Base-by-base conservation (phyloP, 2,113 vertebrate genomes). In the Grantiella picta region DNA sequence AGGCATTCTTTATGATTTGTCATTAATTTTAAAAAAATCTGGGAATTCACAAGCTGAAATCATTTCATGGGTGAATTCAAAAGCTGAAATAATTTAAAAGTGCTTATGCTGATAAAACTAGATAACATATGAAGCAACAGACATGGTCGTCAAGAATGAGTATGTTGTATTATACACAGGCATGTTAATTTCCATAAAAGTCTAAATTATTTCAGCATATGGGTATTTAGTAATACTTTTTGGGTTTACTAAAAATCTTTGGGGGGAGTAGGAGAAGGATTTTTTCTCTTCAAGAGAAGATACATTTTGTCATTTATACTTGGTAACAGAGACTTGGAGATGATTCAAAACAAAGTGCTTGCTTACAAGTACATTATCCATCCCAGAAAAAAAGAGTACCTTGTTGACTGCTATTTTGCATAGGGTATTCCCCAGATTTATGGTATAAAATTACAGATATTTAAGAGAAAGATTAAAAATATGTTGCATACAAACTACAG, bases 251-350 rank as follows among this genome's bases (percentile, higher is more conserved):
- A 44, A 61, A 17, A 59, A 31, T 49, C 3, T 79, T 65, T 18
- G 10, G 2, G 3, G 4, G 3, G 7, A 75, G 8, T 1, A 0
- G 9, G 10, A 49, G 9, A 27, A 60, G 17, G 25, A 36, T 47
- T 90, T 59, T 12, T 88, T n/a, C n/a, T n/a, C n/a, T n/a, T n/a
- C n/a, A n/a, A n/a, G n/a, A n/a, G 45, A 90, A 90, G 31, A 29
- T 31, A 68, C 1, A 9, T 36, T 24, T 60, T 44, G 61, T n/a
- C 12, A 63, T 47, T 53, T 57, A 61, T 77, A 38, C 4, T 36
- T 35, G 17, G 4, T 31, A 79, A 4, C 22, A 72, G 15, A 18
- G 64, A 61, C 27, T 47, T 80, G 42, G 6, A 64, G 11, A 75
- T 56, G 7, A 71, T 42, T 16, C 7, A 88, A 94, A 92, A 19